These are phyloP conservation scores for Xestobium rufovillosum DNA, from an alignment of 2,888 invertebrate genomes.

Conservation along the genomic window DNA sequence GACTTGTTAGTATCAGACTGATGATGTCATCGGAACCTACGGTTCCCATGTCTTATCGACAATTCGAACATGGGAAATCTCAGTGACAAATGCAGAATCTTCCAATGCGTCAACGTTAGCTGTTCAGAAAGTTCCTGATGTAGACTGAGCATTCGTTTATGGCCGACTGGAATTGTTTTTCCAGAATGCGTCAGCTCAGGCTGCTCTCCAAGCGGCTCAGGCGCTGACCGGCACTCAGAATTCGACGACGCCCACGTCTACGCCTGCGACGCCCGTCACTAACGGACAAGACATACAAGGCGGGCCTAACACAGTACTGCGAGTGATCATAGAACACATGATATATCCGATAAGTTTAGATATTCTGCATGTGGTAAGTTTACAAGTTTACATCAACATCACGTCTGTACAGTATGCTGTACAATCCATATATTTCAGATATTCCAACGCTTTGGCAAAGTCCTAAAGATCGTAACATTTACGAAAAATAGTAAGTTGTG, in stretches of 20 bases:
- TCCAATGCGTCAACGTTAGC: no score
- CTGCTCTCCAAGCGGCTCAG: constrained; percentile 78
- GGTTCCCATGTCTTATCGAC: no score
- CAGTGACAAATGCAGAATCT: no score
- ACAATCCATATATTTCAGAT: constrained; percentile 60
- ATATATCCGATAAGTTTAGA: constrained; percentile 97
- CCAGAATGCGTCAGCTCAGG: constrained; percentile 77
- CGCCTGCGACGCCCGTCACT: constrained; percentile 45
- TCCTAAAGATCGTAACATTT: constrained; percentile 99
- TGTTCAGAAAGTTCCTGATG: no score
- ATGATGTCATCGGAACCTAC: no score
- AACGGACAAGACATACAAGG: constrained; percentile 68
- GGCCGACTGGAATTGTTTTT: no score
- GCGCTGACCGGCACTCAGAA: constrained; percentile 60
- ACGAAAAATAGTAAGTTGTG: constrained; percentile 97
- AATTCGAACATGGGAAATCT: no score
- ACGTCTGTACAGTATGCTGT: neutral
- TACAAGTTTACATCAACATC: no score
- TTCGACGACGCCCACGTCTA: constrained; percentile 56
- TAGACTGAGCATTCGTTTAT: no score
- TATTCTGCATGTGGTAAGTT: constrained; percentile 79
- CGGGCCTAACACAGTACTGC: constrained; percentile 90
- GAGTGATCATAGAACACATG: constrained; percentile 98
- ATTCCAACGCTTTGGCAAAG: constrained; percentile 97
- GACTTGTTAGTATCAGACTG: no score